Evolutionary conservation across 2,113 vertebrate species (phyloP).

Genomic region (Orycteropus afer): DNA sequence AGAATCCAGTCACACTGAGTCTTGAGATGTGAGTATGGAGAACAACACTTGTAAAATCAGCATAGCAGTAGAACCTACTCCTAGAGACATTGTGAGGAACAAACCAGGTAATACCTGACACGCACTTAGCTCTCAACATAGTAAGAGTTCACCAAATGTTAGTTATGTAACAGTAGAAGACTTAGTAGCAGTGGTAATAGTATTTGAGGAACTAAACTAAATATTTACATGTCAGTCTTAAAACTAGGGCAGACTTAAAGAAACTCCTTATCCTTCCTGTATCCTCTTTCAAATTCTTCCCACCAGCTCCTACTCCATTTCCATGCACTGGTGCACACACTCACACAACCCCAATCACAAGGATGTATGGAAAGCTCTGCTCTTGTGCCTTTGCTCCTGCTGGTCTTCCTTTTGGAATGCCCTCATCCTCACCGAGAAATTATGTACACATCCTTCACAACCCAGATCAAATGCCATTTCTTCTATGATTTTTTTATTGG

Average conservation of each 20-base stretch:
- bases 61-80: neutral
- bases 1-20: neutral
- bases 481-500: slow-evolving; percentile 65
- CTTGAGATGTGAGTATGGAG: too few species aligned
- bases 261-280: neutral
- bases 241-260: neutral
- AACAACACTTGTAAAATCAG: neutral
- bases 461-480: slow-evolving; percentile 49
- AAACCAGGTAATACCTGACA: neutral
- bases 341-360: accelerated
- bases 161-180: neutral
- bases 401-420: neutral
- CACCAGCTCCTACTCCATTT: neutral
- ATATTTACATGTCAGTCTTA: neutral
- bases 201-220: neutral
- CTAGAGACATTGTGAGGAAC: neutral
- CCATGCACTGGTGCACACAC: neutral
- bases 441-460: slow-evolving; percentile 50
- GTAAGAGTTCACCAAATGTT: neutral
- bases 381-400: neutral
- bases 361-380: neutral
- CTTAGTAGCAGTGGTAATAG: too few species aligned
- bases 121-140: neutral
- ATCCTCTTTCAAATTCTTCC: neutral
- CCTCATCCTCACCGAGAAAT: slow-evolving; percentile 26